Conservation (phyloP, 2,113 vertebrate species). For the Rhea americana region DNA sequence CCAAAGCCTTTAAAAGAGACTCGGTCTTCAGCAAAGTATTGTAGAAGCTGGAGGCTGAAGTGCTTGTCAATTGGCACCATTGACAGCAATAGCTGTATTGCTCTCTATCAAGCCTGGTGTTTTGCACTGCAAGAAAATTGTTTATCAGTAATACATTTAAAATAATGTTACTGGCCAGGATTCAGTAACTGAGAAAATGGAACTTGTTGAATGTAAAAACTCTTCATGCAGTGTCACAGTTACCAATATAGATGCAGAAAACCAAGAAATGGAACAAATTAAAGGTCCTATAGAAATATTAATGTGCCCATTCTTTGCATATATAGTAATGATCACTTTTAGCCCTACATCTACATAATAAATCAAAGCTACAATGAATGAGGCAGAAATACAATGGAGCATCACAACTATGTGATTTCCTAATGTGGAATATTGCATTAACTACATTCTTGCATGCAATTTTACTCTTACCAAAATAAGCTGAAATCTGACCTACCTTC, state of each 20-base stretch:
- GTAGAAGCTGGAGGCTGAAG: not conserved
- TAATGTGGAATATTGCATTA: not conserved
- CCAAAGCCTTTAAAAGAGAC: slow-evolving; percentile 12
- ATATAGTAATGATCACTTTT: not conserved
- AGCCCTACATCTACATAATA: not conserved
- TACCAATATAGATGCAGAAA: not conserved
- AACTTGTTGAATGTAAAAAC: not conserved
- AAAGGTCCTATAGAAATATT: not conserved
- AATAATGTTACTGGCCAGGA: not conserved
- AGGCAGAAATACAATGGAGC: not conserved
- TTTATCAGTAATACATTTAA: not conserved
- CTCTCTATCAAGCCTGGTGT: not conserved
- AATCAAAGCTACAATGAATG: not conserved
- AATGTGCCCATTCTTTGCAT: not conserved
- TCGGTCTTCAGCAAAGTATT: slow-evolving; percentile 15
- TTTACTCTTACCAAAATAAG: not conserved
- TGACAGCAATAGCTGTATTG: not conserved
- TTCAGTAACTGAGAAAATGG: not conserved
- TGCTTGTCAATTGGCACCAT: not conserved
- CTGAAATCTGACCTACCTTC: not conserved
- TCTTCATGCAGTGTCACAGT: not conserved
- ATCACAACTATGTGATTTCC: not conserved
- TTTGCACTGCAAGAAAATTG: not conserved
- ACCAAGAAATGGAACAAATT: not conserved
- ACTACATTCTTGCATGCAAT: rapidly evolving